Conservation (phyloP, 2,888 invertebrate genomes). For the Enchytraeus crypticus region DNA sequence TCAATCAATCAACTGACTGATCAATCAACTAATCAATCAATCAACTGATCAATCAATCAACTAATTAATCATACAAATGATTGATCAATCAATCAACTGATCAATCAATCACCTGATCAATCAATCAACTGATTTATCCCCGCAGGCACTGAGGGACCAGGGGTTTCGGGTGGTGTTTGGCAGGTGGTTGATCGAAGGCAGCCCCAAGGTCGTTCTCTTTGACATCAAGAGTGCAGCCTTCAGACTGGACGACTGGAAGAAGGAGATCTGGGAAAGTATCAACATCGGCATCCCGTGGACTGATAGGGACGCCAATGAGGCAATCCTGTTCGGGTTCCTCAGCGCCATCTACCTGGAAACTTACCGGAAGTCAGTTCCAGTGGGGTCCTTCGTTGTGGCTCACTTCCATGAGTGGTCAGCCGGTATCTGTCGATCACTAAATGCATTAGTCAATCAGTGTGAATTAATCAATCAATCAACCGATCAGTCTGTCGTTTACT, state of each 20-base stretch:
- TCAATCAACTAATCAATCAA: too few species aligned
- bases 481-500: too few species aligned
- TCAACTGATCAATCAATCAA: too few species aligned
- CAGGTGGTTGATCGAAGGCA: conserved; percentile 98
- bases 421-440: too few species aligned
- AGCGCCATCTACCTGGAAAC: conserved; percentile 83
- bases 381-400: conserved; percentile 58
- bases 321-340: conserved; percentile 88
- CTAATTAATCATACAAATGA: too few species aligned
- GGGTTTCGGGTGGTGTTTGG: conserved; percentile 71
- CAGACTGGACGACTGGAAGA: conserved; percentile 88
- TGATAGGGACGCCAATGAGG: conserved; percentile 92
- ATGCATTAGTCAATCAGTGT: too few species aligned
- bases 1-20: too few species aligned
- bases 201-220: conserved; percentile 92
- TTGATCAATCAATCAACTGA: too few species aligned
- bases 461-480: too few species aligned
- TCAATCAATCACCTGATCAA: too few species aligned
- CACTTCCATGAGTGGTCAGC: conserved; percentile 97
- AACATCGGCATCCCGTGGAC: conserved; percentile 66
- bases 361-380: conserved; percentile 49
- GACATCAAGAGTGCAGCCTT: conserved; percentile 92
- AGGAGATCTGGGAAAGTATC: conserved; percentile 73
- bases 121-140: too few species aligned
- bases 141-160: background rate